Evolutionary conservation across 2,888 invertebrate genomes (phyloP).

Genomic region (Chromoteleia sp.): DNA sequence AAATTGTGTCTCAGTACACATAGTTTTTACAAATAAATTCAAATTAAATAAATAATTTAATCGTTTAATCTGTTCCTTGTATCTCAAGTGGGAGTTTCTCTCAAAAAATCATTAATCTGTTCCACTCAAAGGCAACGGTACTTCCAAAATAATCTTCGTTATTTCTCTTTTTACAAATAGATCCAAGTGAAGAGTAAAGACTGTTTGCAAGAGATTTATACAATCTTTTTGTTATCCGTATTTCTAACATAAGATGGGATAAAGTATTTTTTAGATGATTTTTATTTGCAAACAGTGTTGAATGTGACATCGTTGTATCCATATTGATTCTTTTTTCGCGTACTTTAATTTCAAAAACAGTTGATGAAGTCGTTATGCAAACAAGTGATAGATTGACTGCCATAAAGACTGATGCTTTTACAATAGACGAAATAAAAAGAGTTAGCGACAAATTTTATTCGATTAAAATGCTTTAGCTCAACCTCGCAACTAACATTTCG

Average conservation of each 20-base stretch:
- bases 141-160: conserved; percentile 2
- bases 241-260: not conserved
- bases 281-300: conserved; percentile 35
- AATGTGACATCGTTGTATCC: conserved; percentile 9
- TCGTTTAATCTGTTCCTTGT: too few species aligned
- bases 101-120: not conserved
- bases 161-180: not conserved
- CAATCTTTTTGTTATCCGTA: not conserved
- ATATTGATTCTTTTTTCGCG: not conserved
- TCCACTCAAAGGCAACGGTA: conserved; percentile 1
- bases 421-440: not conserved
- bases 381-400: not conserved
- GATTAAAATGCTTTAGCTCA: too few species aligned
- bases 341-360: conserved; percentile 10
- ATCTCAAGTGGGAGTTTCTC: not conserved
- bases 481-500: too few species aligned
- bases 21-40: not conserved
- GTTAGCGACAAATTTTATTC: too few species aligned
- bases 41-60: too few species aligned
- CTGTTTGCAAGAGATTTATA: conserved; percentile 17
- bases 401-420: conserved; percentile 15
- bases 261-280: conserved; percentile 24
- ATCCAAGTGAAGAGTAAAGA: conserved; percentile 29
- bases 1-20: not conserved
- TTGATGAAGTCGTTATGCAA: not conserved